Percentiles rank a stretch among this genome's conserved stretches.
phyloP scores from a whole-genome alignment of 2,888 invertebrate genomes.

The Ophion costatus region DNA sequence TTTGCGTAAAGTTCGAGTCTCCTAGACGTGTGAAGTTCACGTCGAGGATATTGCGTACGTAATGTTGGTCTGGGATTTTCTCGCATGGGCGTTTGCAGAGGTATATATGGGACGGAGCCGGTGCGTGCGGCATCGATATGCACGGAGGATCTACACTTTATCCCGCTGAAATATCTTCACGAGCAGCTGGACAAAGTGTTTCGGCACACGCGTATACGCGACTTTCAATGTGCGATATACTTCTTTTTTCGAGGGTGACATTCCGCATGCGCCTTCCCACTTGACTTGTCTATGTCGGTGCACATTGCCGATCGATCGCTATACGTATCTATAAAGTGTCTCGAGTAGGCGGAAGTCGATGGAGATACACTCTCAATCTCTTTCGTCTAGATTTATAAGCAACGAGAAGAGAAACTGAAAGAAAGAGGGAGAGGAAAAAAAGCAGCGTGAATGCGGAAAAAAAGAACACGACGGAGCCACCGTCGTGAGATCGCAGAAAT shows the following conservation, averaged over 20 bases:
- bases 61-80: slow-evolving; percentile 7
- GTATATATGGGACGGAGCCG: background rate
- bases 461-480: slow-evolving; percentile 30
- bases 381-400: slow-evolving; percentile 25
- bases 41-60: background rate
- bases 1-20: too few species aligned
- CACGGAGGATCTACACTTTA: background rate
- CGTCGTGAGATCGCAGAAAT: slow-evolving; percentile 29
- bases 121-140: slow-evolving; percentile 16
- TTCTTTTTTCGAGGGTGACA: slow-evolving; percentile 54
- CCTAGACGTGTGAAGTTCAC: too few species aligned
- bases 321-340: slow-evolving; percentile 31
- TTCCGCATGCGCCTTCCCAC: slow-evolving; percentile 62
- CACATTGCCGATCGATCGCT: slow-evolving; percentile 25
- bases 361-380: slow-evolving; percentile 39
- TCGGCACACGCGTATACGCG: slow-evolving; percentile 39
- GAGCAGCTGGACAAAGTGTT: slow-evolving; percentile 39
- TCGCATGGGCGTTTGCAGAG: slow-evolving; percentile 27
- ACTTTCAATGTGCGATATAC: slow-evolving; percentile 6
- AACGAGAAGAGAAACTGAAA: slow-evolving; percentile 9
- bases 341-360: slow-evolving; percentile 59
- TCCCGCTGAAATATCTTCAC: slow-evolving; percentile 9
- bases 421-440: background rate
- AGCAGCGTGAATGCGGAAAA: slow-evolving; percentile 7
- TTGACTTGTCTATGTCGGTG: slow-evolving; percentile 59